Evolutionary conservation across 2,113 vertebrate species (phyloP).

Genomic region (Anarhynchus alexandrinus): DNA sequence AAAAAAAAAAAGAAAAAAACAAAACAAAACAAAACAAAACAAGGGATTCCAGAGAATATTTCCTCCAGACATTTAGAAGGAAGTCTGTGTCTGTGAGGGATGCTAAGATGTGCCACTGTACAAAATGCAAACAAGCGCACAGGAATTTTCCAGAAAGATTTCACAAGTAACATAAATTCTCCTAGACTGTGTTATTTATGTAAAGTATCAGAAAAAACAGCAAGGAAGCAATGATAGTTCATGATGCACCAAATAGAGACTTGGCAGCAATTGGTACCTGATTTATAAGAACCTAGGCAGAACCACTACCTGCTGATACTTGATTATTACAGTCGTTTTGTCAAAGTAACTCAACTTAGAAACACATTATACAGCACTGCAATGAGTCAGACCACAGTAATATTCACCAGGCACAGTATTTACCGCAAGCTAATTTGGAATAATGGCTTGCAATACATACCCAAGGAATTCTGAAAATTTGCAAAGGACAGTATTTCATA

Average conservation of each 20-base stretch:
- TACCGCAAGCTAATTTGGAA: conserved; percentile 19
- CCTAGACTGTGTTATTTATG: not conserved
- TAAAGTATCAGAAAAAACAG: not conserved
- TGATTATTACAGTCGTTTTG: conserved; percentile 38
- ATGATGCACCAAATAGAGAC: not conserved
- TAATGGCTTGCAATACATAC: not conserved
- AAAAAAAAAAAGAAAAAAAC: not conserved
- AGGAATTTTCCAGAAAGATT: not conserved
- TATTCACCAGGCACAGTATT: not conserved
- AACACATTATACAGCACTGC: not conserved
- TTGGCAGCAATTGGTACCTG: conserved; percentile 48
- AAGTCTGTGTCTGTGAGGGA: not conserved
- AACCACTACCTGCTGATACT: conserved; percentile 50
- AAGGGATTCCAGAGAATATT: not conserved
- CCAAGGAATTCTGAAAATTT: not conserved
- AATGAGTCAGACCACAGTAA: not conserved
- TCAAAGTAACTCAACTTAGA: conserved; percentile 29
- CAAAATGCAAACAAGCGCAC: not conserved
- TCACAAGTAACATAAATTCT: not conserved
- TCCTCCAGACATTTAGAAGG: not conserved
- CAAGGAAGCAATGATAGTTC: not conserved
- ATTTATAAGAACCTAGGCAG: conserved; percentile 35
- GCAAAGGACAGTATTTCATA: not conserved
- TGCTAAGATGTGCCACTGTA: not conserved
- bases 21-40: too few relatives aligned